Percentiles rank a stretch among this genome's conserved stretches.
Conservation (phyloP, 2,888 invertebrate genomes). For the Poecilobothrus nobilitatus region DNA sequence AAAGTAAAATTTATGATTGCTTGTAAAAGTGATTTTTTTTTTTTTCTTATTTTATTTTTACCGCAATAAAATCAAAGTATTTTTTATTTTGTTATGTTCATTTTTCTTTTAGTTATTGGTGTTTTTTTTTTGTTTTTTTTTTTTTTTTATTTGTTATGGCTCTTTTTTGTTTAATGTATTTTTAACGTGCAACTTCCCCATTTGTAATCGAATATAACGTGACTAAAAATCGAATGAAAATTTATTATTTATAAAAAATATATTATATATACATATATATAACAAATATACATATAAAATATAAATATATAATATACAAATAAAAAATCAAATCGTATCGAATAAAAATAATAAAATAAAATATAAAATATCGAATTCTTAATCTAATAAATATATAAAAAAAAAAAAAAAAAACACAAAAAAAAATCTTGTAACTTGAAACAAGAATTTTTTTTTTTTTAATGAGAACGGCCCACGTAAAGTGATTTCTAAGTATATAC, state of each 20-base stretch:
- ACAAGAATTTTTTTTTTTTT: too few relatives aligned
- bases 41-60: neutral
- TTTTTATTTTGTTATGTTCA: neutral
- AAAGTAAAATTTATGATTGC: conserved; percentile 3
- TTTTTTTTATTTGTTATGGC: neutral
- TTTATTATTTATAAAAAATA: neutral
- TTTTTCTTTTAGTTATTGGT: neutral
- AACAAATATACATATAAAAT: neutral
- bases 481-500: too few relatives aligned
- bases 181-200: conserved; percentile 1
- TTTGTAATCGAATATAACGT: conserved; percentile 6
- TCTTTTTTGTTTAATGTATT: neutral
- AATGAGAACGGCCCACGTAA: too few relatives aligned
- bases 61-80: neutral
- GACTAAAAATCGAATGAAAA: neutral
- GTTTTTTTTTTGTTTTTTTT: neutral
- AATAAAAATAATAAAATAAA: neutral
- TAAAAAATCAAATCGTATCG: neutral
- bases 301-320: too few relatives aligned
- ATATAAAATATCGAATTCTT: too few relatives aligned
- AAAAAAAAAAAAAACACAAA: too few relatives aligned
- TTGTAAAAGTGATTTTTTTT: neutral
- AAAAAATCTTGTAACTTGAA: too few relatives aligned
- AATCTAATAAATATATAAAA: too few relatives aligned
- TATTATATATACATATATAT: neutral